These are phyloP conservation scores for Leucozona laternaria DNA, from an alignment of 2,888 invertebrate species.

Conservation along the genomic window DNA sequence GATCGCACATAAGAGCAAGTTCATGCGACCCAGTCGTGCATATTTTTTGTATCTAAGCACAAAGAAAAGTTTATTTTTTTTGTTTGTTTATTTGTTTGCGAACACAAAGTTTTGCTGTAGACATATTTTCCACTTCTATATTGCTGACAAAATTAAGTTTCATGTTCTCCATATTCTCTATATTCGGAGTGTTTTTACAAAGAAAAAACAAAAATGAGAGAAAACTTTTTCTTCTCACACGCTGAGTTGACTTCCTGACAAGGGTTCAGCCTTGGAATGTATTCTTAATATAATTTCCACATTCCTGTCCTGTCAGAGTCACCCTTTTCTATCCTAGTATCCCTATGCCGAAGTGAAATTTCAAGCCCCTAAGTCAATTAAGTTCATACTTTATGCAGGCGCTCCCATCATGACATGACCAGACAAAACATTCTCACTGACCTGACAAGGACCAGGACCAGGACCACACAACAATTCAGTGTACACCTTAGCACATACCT, in stretches of 20 bases:
- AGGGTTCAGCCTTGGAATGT: conserved; percentile 28
- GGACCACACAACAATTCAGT: conserved; percentile 60
- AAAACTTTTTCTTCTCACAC: conserved; percentile 15
- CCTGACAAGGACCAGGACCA: conserved; percentile 30
- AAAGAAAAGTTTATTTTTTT: not conserved
- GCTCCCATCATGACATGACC: conserved; percentile 73
- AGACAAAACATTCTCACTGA: conserved; percentile 69
- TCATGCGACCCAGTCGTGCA: too few species aligned
- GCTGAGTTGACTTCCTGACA: conserved; percentile 28
- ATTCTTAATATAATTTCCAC: conserved; percentile 40
- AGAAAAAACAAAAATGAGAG: not conserved
- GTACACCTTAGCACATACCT: conserved; percentile 68
- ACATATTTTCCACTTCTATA: conserved; percentile 26
- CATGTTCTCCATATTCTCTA: not conserved
- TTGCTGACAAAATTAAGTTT: conserved; percentile 25
- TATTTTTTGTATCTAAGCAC: not conserved
- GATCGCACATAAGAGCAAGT: too few species aligned
- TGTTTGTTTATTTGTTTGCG: not conserved
- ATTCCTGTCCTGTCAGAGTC: conserved; percentile 27
- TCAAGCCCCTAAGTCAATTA: conserved; percentile 69
- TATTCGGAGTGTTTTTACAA: not conserved
- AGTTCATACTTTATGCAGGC: conserved; percentile 69
- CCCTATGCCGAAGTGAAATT: conserved; percentile 12
- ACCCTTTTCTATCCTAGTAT: not conserved
- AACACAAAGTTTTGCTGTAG: not conserved